Evolutionary conservation across 2,888 invertebrate species (phyloP), one percentile per base, ranked within the genome.

Genomic region (Vesta saturnalis): DNA sequence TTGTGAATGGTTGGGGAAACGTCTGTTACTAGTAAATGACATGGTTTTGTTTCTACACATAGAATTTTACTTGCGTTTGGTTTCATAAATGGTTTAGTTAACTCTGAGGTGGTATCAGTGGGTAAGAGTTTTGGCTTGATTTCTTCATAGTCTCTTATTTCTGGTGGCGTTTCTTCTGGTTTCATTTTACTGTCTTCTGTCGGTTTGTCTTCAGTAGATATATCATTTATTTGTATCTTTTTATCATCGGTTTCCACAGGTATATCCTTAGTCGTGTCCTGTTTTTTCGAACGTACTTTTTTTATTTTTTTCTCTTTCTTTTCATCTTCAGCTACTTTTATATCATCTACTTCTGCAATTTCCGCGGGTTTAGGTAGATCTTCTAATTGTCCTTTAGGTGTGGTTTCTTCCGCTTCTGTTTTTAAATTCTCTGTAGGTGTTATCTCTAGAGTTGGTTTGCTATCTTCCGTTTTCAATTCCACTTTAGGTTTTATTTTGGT

Each of bases 21-120:
- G 75, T 89, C 86, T 21, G 85, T 84, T 68, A 89, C 87, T 81
- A 89, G 86, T 3, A 90, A 74, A 78, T 88, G 86, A 19, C 85
- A 87, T 0, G 89, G 82, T 77, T 74, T 78, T 72, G 67, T 78
- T 79, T 67, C 72, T 67, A 67, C 60, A 55, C 46, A n/a, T n/a
- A n/a, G 12, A 39, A 39, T 61, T 52, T 64, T 43, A 14, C 60
- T 57, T 54, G 12, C 21, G 22, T 62, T 58, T 57, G 52, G 60
- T 14, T 52, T 63, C 22, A 47, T 19, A 30, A 30, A 39, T 39
- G 14, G n/a, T 21, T 43, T 43, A n/a, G n/a, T n/a, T n/a, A n/a
- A n/a, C n/a, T n/a, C n/a, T n/a, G n/a, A n/a, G n/a, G n/a, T n/a
- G n/a, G n/a, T n/a, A n/a, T n/a, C n/a, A n/a, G n/a, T n/a, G n/a